These are phyloP conservation scores for Halictus quadricinctus DNA, from an alignment of 2,888 invertebrate species.

Conservation along the genomic window DNA sequence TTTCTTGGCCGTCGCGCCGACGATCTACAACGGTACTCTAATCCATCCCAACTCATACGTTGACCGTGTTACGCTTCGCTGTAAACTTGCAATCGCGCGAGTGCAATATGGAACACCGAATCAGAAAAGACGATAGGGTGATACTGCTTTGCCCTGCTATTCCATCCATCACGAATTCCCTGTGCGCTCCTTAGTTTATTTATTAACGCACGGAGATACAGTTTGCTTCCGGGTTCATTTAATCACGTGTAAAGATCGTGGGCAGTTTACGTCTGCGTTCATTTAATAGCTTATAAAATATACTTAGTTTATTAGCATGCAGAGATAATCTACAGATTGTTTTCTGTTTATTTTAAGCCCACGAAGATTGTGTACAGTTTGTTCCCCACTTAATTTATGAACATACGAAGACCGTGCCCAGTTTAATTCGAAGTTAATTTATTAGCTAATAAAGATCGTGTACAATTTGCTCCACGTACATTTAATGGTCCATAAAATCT, in stretches of 20 bases:
- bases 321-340: too few relatives aligned
- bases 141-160: neutral
- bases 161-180: neutral
- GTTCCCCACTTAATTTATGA: too few relatives aligned
- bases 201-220: neutral
- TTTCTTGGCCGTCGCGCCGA: neutral
- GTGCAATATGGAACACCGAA: slow-evolving; percentile 10
- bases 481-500: too few relatives aligned
- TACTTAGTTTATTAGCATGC: too few relatives aligned
- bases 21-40: slow-evolving; percentile 13
- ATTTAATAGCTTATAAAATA: too few relatives aligned
- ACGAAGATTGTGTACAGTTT: too few relatives aligned
- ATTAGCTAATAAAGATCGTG: too few relatives aligned
- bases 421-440: too few relatives aligned
- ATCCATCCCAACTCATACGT: slow-evolving; percentile 36
- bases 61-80: slow-evolving; percentile 24
- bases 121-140: neutral
- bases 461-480: too few relatives aligned
- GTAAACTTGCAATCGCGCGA: slow-evolving; percentile 31
- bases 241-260: neutral
- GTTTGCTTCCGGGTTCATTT: neutral
- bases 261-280: too few relatives aligned
- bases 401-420: too few relatives aligned
- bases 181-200: neutral
- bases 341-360: too few relatives aligned